Evolutionary conservation across 1,140 invertebrate species (phyloP).

Genomic region (Zaprionus capensis): DNA sequence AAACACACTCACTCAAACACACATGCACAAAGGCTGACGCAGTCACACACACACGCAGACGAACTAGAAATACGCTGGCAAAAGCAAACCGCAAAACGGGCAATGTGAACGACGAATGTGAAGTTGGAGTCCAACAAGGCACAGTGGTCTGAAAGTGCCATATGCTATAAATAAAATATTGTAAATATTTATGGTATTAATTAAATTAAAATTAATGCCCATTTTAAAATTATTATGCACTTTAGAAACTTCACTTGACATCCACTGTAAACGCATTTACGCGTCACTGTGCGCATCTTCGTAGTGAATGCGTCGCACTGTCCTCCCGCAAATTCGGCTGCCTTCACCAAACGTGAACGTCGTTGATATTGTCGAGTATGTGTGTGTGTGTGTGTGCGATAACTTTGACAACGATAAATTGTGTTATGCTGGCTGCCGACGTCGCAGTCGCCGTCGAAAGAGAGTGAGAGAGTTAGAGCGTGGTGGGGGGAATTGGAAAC

Average conservation of each 20-base stretch:
- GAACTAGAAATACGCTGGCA: conserved; percentile 53
- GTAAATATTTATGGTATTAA: background rate
- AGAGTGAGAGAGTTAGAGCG: conserved; percentile 4
- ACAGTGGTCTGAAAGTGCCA: conserved; percentile 29
- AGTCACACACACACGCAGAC: conserved; percentile 3
- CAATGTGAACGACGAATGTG: conserved; percentile 39
- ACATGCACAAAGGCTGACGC: background rate
- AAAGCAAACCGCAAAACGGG: conserved; percentile 49
- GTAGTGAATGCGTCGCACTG: conserved; percentile 9
- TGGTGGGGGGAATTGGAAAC: background rate
- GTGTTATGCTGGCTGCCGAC: conserved; percentile 46
- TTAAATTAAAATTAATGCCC: background rate
- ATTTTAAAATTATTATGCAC: background rate
- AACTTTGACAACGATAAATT: conserved; percentile 66
- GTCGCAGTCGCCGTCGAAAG: conserved; percentile 6
- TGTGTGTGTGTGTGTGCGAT: conserved; percentile 38
- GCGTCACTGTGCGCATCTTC: conserved; percentile 28
- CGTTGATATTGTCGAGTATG: conserved; percentile 23
- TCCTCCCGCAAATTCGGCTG: conserved; percentile 28
- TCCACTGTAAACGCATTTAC: background rate
- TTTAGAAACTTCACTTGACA: background rate
- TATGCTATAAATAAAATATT: background rate
- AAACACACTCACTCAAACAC: conserved; percentile 17
- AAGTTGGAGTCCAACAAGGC: conserved; percentile 32
- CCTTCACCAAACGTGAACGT: conserved; percentile 30